Conservation (phyloP, 2,888 invertebrate species). For the Crocallis elinguaria region DNA sequence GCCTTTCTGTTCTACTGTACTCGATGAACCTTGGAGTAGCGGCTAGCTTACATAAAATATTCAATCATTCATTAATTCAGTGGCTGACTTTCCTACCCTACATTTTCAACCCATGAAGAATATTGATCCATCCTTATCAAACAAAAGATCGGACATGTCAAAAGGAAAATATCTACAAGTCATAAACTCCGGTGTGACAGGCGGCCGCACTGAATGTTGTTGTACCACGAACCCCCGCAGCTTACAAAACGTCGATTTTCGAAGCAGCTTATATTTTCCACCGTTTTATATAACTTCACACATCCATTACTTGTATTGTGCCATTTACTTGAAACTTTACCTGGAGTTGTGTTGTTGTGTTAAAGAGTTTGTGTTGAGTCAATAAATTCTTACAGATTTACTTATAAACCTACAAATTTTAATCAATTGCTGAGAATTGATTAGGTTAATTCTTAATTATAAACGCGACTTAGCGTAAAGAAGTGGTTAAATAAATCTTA, state of each 20-base stretch:
- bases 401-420: too few relatives aligned
- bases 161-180: background rate
- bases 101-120: background rate
- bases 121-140: background rate
- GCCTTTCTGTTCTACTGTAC: too few relatives aligned
- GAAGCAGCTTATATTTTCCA: slow-evolving; percentile 10
- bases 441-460: too few relatives aligned
- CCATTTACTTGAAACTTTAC: slow-evolving; percentile 13
- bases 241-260: slow-evolving; percentile 26
- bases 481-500: too few relatives aligned
- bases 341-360: background rate
- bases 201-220: slow-evolving; percentile 15
- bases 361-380: too few relatives aligned
- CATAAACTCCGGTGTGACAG: slow-evolving; percentile 22
- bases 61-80: too few relatives aligned
- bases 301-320: slow-evolving; percentile 5
- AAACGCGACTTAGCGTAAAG: too few relatives aligned
- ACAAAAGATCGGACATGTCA: background rate
- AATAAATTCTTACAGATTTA: too few relatives aligned
- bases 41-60: too few relatives aligned
- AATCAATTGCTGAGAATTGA: too few relatives aligned
- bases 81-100: background rate
- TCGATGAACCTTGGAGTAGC: too few relatives aligned
- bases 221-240: slow-evolving; percentile 25
- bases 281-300: slow-evolving; percentile 4